Percentiles rank a stretch among this genome's conserved stretches.
phyloP scores from a whole-genome alignment of 2,797 vertebrate genomes.

The Podarcis siculus region DNA sequence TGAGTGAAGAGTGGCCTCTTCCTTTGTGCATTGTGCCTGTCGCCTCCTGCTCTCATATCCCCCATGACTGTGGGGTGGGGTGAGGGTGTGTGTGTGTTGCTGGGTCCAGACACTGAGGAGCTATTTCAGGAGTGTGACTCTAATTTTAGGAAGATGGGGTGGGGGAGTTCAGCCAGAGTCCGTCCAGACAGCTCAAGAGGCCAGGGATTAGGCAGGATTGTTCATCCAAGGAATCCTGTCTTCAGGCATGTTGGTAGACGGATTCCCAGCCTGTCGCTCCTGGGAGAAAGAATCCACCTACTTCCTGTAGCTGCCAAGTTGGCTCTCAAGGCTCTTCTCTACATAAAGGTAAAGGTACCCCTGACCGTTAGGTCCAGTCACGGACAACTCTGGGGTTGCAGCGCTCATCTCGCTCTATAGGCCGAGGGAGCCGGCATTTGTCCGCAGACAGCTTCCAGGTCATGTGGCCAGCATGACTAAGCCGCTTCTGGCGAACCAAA shows the following conservation, averaged over 20 bases:
- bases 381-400: too few species aligned
- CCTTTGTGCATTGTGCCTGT: conserved; percentile 1
- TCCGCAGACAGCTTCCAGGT: too few species aligned
- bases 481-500: too few species aligned
- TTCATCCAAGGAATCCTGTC: conserved; percentile 50
- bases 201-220: conserved; percentile 30
- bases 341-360: too few species aligned
- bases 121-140: conserved; percentile 49
- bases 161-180: conserved; percentile 26
- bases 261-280: not conserved
- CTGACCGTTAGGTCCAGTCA: too few species aligned
- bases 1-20: not conserved
- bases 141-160: conserved; percentile 36
- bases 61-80: conserved; percentile 2
- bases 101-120: conserved; percentile 31
- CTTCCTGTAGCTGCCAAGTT: not conserved
- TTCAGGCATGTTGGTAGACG: not conserved
- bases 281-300: conserved; percentile 32
- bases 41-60: not conserved
- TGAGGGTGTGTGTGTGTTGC: conserved; percentile 1
- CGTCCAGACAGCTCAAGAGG: conserved; percentile 42
- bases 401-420: too few species aligned
- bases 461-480: too few species aligned
- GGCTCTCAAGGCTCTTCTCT: not conserved
- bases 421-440: too few species aligned